Base-by-base conservation (phyloP, 1,140 invertebrate species). In the Calliopsis andreniformis region DNA sequence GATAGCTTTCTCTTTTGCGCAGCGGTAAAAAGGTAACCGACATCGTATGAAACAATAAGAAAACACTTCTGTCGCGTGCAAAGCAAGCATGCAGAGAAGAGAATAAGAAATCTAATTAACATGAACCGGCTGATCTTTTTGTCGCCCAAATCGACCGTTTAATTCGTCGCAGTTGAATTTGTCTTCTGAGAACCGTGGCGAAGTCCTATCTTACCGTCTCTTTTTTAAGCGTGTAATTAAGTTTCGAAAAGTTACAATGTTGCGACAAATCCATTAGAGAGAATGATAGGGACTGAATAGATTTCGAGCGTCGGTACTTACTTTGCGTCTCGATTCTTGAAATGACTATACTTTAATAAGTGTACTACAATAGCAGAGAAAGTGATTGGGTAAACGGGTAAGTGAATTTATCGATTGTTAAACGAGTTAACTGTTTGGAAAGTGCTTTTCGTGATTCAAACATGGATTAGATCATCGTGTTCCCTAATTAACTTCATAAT, bases 391-490 rank as follows among this genome's bases (percentile, higher is more conserved):
- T 0, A 7, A 25, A 49, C 6, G 20, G 49, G 32, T 28, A 32
- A 49, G 12, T 2, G 62, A 47, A 64, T 47, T 66, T 66, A 35
- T 66, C 47, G 62, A 64, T 64, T 32, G 62, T 64, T 64, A 49
- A 18, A 47, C 43, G 42, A 64, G 62, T 64, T 47, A 64, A 64
- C 43, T 43, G 43, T 10, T 20, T 16, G 62, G 62, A 51, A 51
- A 66, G 20, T 30, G 18, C 18, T 32, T 49, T 49, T 64, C 62
- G 43, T 16, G n/a, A 32, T 32, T 23, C 23, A 10, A 20, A 12
- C n/a, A 16, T 5, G 39, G 20, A 42, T 45, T 30, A 20, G 62
- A 7, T 30, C 16, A 28, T 16, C 3, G 56, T 35, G 56, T 39
- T 5, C 14, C 3, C 30, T 66, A 66, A 66, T 66, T 66, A 51